phyloP scores from a whole-genome alignment of 2,888 invertebrate species.

The Boloria selene region DNA sequence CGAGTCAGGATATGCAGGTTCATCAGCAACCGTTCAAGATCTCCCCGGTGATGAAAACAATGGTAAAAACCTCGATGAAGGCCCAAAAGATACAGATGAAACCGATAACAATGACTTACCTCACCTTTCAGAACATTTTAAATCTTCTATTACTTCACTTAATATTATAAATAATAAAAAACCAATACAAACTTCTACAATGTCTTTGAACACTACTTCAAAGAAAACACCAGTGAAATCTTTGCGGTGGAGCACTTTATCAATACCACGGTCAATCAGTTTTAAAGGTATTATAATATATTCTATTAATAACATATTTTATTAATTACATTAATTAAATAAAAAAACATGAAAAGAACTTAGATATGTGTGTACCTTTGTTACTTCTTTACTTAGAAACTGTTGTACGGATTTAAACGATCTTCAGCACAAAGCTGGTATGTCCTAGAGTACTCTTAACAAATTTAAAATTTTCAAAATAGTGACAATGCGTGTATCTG shows the following conservation, averaged over 20 bases:
- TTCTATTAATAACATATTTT: neutral
- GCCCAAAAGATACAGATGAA: conserved; percentile 15
- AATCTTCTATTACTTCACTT: conserved; percentile 55
- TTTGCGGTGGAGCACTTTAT: conserved; percentile 64
- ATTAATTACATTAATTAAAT: no score
- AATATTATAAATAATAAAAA: conserved; percentile 46
- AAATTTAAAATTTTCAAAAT: no score
- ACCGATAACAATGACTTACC: conserved; percentile 9
- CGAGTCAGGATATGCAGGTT: conserved; percentile 62
- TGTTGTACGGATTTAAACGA: no score
- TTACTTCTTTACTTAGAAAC: no score
- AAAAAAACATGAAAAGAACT: no score
- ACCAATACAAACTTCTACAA: conserved; percentile 51
- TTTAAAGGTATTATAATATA: conserved; percentile 47
- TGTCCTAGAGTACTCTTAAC: no score
- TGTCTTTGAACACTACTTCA: conserved; percentile 50
- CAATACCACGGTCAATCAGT: conserved; percentile 50
- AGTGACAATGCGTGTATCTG: no score
- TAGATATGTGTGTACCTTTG: no score
- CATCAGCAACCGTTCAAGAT: conserved; percentile 51
- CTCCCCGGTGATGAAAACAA: conserved; percentile 47
- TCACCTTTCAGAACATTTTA: conserved; percentile 42
- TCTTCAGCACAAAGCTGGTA: no score
- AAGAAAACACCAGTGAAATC: conserved; percentile 53
- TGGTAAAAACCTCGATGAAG: conserved; percentile 22